Conservation (phyloP, 2,888 invertebrate species). For the Rhingia campestris region DNA sequence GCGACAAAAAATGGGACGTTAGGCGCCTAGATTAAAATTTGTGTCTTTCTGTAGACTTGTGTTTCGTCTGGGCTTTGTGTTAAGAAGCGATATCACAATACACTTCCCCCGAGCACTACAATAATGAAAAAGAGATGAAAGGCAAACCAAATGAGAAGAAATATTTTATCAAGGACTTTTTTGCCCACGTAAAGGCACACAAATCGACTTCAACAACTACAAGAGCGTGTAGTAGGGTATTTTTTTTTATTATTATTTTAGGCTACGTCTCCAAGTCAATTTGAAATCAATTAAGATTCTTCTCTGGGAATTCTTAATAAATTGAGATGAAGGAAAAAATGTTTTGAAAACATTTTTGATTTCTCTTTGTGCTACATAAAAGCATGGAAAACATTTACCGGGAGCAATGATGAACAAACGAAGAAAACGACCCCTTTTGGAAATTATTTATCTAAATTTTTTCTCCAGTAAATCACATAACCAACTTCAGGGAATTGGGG, state of each 20-base stretch:
- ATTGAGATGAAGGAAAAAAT: slow-evolving; percentile 49
- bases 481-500: slow-evolving; percentile 21
- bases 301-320: slow-evolving; percentile 37
- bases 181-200: slow-evolving; percentile 22
- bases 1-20: not conserved
- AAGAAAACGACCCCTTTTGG: slow-evolving; percentile 45
- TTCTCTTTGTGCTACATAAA: slow-evolving; percentile 42
- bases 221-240: too few relatives aligned
- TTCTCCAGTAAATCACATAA: slow-evolving; percentile 54
- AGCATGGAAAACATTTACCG: slow-evolving; percentile 38
- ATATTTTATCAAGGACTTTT: slow-evolving; percentile 43
- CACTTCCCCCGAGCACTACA: slow-evolving; percentile 1
- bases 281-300: slow-evolving; percentile 66
- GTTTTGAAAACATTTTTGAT: slow-evolving; percentile 47
- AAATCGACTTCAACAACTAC: slow-evolving; percentile 25
- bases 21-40: slow-evolving; percentile 19
- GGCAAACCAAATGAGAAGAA: slow-evolving; percentile 1
- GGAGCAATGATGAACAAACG: slow-evolving; percentile 21
- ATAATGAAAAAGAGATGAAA: slow-evolving; percentile 22
- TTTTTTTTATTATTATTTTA: not conserved
- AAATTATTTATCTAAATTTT: slow-evolving; percentile 67
- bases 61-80: slow-evolving; percentile 26
- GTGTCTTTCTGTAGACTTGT: slow-evolving; percentile 6
- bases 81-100: slow-evolving; percentile 17
- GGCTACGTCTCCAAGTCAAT: slow-evolving; percentile 42